Evolutionary conservation across 2,797 vertebrate genomes (phyloP), one percentile per base, ranked within the genome.

Genomic region (Pseudochromis fuscus): DNA sequence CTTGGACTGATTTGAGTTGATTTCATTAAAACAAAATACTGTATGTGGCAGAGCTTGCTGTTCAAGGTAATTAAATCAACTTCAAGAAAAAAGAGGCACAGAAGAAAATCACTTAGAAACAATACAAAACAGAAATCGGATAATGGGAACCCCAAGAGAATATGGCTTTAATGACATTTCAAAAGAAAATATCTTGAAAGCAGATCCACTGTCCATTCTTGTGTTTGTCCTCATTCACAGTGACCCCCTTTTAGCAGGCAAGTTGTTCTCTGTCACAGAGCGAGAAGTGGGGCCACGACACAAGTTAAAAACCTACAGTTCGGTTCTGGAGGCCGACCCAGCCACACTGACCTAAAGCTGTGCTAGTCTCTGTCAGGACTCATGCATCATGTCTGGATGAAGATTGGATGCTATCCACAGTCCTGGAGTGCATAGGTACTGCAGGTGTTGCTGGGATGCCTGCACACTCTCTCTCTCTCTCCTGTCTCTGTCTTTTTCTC

Each of bases 141-240:
- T 77, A 85, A 92, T 88, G 91, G 83, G 74, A 82, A 90, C 83
- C 90, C 73, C 86, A 90, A 79, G 88, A 92, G 91, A 92, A 90
- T 93, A 93, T 93, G 91, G 91, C 92, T 93, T 93, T 89, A 90
- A 93, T 89, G 91, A 88, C 72, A 85, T 83, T 85, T 82, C 35
- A 88, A 91, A 90, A 79, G 72, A 88, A 89, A 85, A 74, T 42
- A 86, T 87, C 72, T 90, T 63, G 71, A 87, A 83, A 90, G 82
- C 62, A 81, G 81, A 88, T 83, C 77, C 81, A 65, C 68, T 58
- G 84, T 89, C 74, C 64, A 44, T 64, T 79, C 56, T 59, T 42
- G 46, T 11, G 18, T 51, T 37, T 45, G 52, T 72, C 75, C 65
- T 85, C 66, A 21, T 81, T 77, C 75, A 65, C 67, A 73, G 72